These are phyloP conservation scores for Ailuropoda melanoleuca DNA, from an alignment of 2,113 vertebrate species.

Conservation along the genomic window DNA sequence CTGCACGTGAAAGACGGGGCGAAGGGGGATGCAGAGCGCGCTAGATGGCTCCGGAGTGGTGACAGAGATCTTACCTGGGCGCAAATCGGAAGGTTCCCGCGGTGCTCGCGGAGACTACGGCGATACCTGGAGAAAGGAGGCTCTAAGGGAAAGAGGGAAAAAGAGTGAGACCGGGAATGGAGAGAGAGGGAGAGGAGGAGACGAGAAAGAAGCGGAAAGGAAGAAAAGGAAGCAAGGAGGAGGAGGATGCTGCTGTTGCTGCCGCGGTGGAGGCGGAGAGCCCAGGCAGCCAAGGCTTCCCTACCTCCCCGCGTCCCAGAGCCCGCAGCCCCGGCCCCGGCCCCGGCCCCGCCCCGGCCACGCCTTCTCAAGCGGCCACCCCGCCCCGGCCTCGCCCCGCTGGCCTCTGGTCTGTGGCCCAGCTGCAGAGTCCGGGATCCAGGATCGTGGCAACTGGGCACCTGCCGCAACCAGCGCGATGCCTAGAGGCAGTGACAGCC, in stretches of 20 bases:
- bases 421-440: not conserved
- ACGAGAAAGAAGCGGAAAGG: not conserved
- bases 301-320: not conserved
- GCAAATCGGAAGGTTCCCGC: rapidly evolving
- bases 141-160: not conserved
- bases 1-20: rapidly evolving
- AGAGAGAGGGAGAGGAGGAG: not conserved
- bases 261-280: not conserved
- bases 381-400: too few relatives aligned
- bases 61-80: not conserved
- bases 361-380: not conserved
- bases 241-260: not conserved
- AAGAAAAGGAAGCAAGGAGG: not conserved
- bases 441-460: not conserved
- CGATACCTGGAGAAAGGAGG: not conserved
- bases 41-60: rapidly evolving
- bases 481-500: not conserved
- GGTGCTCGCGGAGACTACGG: not conserved
- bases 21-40: too few relatives aligned
- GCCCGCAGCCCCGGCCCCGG: not conserved
- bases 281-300: not conserved
- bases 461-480: not conserved
- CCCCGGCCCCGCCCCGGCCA: not conserved
- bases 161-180: not conserved
- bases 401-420: not conserved